Conservation (phyloP, 1,140 invertebrate genomes). For the Trachymyrmex septentrionalis region DNA sequence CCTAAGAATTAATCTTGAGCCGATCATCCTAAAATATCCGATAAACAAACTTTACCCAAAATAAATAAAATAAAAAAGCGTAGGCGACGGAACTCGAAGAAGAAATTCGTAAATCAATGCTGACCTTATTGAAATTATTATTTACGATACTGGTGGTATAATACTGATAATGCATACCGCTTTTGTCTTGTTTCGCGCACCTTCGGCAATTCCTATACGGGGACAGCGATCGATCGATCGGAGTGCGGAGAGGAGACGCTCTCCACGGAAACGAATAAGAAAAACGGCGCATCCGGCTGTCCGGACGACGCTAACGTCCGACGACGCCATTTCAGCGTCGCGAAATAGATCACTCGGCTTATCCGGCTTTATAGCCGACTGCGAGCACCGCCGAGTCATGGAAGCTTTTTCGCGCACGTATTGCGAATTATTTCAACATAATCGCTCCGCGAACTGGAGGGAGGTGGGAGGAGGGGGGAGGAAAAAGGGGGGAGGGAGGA, state of each 20-base stretch:
- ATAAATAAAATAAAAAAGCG: slow-evolving; percentile 31
- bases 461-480: neutral
- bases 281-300: slow-evolving; percentile 50
- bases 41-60: slow-evolving; percentile 52
- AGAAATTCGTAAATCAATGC: neutral
- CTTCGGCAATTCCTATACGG: neutral
- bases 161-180: neutral
- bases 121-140: slow-evolving; percentile 5
- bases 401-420: slow-evolving; percentile 53
- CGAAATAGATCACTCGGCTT: slow-evolving; percentile 62
- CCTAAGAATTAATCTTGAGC: neutral
- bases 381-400: slow-evolving; percentile 21
- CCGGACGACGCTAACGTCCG: slow-evolving; percentile 48
- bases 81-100: slow-evolving; percentile 28
- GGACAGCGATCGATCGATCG: slow-evolving; percentile 33
- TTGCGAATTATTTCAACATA: slow-evolving; percentile 59
- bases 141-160: neutral
- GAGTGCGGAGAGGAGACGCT: slow-evolving; percentile 6
- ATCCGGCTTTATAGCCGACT: slow-evolving; percentile 56
- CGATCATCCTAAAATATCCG: neutral
- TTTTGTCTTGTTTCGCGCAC: neutral
- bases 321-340: slow-evolving; percentile 60
- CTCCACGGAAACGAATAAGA: slow-evolving; percentile 42
- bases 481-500: neutral
- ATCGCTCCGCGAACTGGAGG: slow-evolving; percentile 31